These are phyloP conservation scores for Morinoia aosen DNA, from an alignment of 2,888 invertebrate genomes.

Conservation along the genomic window DNA sequence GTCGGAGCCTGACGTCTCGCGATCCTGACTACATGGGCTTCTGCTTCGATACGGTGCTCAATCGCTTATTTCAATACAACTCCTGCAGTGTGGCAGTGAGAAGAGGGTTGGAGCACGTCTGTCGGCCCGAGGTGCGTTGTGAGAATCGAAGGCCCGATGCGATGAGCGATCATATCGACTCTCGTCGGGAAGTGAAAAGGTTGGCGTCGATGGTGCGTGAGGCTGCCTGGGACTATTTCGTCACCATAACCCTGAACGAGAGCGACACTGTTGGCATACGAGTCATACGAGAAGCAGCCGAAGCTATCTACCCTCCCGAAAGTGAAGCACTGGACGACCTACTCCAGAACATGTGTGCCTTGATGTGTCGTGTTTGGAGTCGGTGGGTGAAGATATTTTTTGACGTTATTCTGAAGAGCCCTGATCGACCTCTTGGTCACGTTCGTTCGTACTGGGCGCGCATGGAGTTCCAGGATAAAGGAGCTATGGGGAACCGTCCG, in stretches of 20 bases:
- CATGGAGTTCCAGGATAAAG: slow-evolving; percentile 28
- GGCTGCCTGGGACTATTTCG: neutral
- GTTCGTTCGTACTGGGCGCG: neutral
- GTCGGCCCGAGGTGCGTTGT: neutral
- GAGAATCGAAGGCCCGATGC: neutral
- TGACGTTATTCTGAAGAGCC: neutral
- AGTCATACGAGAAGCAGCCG: neutral
- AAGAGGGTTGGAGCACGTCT: neutral
- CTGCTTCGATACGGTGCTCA: neutral
- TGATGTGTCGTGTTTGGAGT: neutral
- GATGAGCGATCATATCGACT: neutral
- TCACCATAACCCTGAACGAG: neutral
- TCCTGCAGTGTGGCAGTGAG: neutral
- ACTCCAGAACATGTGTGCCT: neutral
- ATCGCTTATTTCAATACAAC: neutral
- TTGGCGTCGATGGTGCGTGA: neutral
- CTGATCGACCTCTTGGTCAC: neutral
- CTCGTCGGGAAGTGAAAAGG: neutral
- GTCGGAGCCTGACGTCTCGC: neutral
- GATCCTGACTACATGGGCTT: slow-evolving; percentile 3
- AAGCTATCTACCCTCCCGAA: neutral
- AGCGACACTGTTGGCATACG: neutral
- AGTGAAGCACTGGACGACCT: neutral
- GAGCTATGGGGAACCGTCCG: slow-evolving; percentile 10
- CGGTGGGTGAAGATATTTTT: neutral